These are phyloP conservation scores for Raja brachyura DNA, from an alignment of 2,113 vertebrate species.

Conservation along the genomic window DNA sequence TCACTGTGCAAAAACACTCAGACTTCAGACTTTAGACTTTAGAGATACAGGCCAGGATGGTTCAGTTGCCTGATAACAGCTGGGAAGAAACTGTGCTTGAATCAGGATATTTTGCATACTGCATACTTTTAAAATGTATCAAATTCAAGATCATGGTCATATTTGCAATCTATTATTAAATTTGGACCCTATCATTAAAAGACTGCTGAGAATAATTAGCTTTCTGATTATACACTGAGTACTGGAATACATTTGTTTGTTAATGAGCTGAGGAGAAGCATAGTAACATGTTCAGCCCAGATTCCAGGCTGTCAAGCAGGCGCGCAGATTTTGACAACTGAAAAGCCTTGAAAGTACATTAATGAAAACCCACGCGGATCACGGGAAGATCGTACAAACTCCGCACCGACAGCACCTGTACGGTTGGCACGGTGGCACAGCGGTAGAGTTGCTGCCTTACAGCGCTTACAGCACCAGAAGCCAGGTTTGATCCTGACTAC, in stretches of 20 bases:
- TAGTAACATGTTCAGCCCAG: not conserved
- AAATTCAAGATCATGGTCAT: not conserved
- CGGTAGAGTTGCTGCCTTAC: too few species aligned
- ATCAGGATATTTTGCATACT: too few species aligned
- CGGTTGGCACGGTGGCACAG: too few species aligned
- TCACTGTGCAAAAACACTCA: too few species aligned
- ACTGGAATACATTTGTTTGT: not conserved
- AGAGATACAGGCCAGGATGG: too few species aligned
- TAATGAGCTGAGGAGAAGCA: slow-evolving; percentile 4
- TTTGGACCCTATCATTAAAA: not conserved
- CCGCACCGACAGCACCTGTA: too few species aligned
- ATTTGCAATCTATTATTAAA: not conserved
- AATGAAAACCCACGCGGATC: not conserved
- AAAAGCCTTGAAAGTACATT: not conserved
- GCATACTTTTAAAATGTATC: not conserved
- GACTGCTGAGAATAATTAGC: not conserved
- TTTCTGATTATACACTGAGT: not conserved
- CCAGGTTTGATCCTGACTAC: too few species aligned
- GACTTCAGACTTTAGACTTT: too few species aligned
- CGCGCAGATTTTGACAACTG: not conserved
- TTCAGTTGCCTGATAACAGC: too few species aligned
- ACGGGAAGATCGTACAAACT: too few species aligned
- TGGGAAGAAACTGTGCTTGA: too few species aligned
- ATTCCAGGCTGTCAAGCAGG: not conserved
- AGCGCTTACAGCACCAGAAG: too few species aligned